Evolutionary conservation across 2,888 invertebrate species (phyloP).

Genomic region (Caenorhabditis sp.): DNA sequence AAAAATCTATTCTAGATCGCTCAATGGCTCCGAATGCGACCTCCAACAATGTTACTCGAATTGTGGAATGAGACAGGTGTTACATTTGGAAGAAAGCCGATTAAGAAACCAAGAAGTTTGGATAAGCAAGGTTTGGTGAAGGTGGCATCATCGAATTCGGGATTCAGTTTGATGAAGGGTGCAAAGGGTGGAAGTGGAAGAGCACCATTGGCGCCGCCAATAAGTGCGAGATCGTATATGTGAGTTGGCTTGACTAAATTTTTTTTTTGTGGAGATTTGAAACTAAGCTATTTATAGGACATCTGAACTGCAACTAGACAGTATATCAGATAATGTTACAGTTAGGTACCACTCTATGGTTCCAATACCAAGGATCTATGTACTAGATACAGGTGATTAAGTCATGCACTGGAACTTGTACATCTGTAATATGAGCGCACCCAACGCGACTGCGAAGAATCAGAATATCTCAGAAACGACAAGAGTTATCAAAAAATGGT

Average conservation of each 20-base stretch:
- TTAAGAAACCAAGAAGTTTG: background rate
- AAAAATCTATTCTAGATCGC: conserved; percentile 43
- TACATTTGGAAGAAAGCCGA: conserved; percentile 24
- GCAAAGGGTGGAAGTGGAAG: conserved; percentile 12
- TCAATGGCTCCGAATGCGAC: conserved; percentile 62
- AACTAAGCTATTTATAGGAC: no score
- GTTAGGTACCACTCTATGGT: no score
- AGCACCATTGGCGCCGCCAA: conserved; percentile 37
- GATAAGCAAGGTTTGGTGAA: conserved; percentile 11
- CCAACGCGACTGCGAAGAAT: no score
- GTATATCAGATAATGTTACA: no score
- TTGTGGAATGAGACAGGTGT: conserved; percentile 64
- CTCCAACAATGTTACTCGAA: conserved; percentile 66
- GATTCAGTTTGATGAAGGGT: conserved; percentile 19
- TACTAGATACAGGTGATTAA: no score
- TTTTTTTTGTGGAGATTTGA: no score
- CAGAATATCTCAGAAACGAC: no score
- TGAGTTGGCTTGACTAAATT: conserved; percentile 8
- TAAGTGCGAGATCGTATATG: conserved; percentile 40
- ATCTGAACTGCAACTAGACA: no score
- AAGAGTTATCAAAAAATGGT: no score
- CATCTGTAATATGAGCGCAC: no score
- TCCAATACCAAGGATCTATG: no score
- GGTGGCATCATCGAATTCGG: conserved; percentile 30
- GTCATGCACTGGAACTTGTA: no score